A percentile compares a stretch with the other conserved stretches of the same genome.
These are phyloP conservation scores for Brienomyrus brachyistius DNA, from an alignment of 2,113 vertebrate genomes.

Conservation along the genomic window DNA sequence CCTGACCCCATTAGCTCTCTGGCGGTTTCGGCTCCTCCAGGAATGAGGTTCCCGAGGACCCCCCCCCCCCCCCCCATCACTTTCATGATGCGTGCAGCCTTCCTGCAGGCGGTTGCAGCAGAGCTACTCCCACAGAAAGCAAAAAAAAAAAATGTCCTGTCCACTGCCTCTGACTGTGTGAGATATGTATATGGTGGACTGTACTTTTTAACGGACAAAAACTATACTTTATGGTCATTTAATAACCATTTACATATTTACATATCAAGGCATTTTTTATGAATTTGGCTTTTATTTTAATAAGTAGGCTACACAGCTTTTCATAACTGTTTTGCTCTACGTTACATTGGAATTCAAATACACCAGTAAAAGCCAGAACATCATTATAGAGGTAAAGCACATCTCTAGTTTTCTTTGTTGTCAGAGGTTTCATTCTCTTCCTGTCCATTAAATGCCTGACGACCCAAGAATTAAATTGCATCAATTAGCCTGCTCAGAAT, in stretches of 20 bases:
- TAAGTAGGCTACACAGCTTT: neutral
- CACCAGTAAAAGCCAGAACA: neutral
- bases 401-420: neutral
- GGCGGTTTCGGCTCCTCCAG: neutral
- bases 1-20: neutral
- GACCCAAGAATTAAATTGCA: neutral
- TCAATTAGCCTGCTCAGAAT: neutral
- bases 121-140: too few relatives aligned
- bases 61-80: too few relatives aligned
- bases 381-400: neutral
- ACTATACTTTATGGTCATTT: neutral
- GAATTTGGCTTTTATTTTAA: neutral
- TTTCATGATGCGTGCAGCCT: too few relatives aligned
- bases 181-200: neutral
- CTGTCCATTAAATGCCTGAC: neutral
- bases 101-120: too few relatives aligned
- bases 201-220: neutral
- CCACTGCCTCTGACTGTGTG: too few relatives aligned
- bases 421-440: neutral
- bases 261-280: neutral
- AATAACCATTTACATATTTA: neutral
- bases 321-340: neutral
- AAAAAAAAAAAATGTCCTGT: too few relatives aligned
- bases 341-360: neutral
- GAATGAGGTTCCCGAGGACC: neutral